Evolutionary conservation across 1,140 invertebrate species (phyloP).

Genomic region (Nylanderia fulva): DNA sequence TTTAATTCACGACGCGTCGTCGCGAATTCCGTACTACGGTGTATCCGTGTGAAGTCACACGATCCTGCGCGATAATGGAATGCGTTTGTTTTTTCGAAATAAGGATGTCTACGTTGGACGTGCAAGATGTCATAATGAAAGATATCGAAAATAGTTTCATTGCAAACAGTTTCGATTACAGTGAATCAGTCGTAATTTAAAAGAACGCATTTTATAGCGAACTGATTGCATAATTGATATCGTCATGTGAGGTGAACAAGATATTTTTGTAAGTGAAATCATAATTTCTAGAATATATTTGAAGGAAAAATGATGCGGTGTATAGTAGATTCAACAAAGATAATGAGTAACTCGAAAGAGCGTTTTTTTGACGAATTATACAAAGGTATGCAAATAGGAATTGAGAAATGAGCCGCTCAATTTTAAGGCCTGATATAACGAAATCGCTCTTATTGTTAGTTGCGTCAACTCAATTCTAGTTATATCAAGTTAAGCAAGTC

Average conservation of each 20-base stretch:
- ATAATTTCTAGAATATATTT: not conserved
- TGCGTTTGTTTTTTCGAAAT: not conserved
- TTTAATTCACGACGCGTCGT: constrained; percentile 27
- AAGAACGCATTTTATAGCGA: not conserved
- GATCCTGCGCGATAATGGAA: not conserved
- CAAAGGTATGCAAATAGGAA: not conserved
- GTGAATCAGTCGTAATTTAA: not conserved
- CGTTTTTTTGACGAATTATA: not conserved
- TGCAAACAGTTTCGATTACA: not conserved
- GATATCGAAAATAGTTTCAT: too few species aligned
- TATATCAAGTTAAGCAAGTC: not conserved
- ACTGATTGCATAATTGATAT: not conserved
- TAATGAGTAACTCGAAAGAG: too few species aligned
- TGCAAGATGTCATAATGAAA: too few species aligned
- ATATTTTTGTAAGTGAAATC: not conserved
- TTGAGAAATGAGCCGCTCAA: not conserved
- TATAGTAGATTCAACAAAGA: too few species aligned
- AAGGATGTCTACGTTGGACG: not conserved
- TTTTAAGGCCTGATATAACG: not conserved
- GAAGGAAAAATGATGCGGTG: too few species aligned
- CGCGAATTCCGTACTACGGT: not conserved
- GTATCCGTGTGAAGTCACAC: not conserved
- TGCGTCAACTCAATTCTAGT: not conserved
- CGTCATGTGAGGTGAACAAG: not conserved
- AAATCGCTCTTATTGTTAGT: not conserved